Evolutionary conservation across 2,113 vertebrate species (phyloP).

Genomic region (Uria lomvia): DNA sequence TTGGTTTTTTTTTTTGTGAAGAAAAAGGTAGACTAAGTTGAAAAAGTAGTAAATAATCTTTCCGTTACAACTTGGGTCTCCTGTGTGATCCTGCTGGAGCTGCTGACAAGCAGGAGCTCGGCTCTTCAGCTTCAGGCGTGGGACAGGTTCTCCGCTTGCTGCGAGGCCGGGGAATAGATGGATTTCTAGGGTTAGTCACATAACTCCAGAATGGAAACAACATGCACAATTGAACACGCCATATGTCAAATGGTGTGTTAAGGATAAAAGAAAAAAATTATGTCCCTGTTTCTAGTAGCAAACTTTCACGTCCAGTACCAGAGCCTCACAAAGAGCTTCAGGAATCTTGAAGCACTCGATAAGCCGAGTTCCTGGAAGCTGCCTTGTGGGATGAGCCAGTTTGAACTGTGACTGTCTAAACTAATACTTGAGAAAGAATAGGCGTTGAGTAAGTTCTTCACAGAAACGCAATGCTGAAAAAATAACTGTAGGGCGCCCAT

Average conservation of each 20-base stretch:
- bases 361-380: not conserved
- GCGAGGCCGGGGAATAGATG: not conserved
- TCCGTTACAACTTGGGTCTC: not conserved
- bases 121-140: not conserved
- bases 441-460: not conserved
- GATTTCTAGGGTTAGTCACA: not conserved
- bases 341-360: not conserved
- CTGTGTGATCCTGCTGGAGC: not conserved
- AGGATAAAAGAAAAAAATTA: no score
- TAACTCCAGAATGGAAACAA: not conserved
- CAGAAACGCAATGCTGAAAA: not conserved
- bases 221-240: not conserved
- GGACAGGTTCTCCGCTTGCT: not conserved
- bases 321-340: not conserved
- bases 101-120: not conserved
- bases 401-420: not conserved
- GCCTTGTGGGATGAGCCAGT: not conserved
- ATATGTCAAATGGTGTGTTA: not conserved
- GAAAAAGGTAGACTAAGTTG: not conserved
- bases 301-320: not conserved
- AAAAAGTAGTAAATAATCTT: not conserved
- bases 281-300: not conserved
- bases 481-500: accelerated
- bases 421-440: accelerated
- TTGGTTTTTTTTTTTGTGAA: no score